Base-by-base conservation (phyloP, 1,140 invertebrate species). In the Bathynomus jamesi region DNA sequence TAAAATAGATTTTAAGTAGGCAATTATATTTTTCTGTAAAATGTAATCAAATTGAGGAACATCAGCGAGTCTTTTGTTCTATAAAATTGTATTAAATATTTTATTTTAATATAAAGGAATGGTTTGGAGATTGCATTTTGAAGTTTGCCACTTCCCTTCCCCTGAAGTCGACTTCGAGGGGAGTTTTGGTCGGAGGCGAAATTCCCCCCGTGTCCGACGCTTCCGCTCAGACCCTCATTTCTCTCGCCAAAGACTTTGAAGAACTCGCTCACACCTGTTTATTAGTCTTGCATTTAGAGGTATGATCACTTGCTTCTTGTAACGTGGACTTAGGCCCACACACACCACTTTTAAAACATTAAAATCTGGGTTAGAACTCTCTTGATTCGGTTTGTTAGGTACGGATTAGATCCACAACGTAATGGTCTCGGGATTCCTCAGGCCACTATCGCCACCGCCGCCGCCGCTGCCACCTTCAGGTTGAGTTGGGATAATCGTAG, bases 211-310 rank as follows among this genome's bases (percentile, higher is more conserved):
- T 76, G 10, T 73, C 75, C 1, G 69, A 73, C 67, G 81, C 81
- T 65, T 84, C 85, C 63, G 77, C 86, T 27, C 82, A 82, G 74
- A 85, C 86, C 32, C 80, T 89, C 30, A 83, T 84, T 1, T 85
- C 87, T 69, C 84, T 94, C 17, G 90, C 91, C 0, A 83, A 88
- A 70, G 90, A 92, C 71, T 95, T 96, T 79, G 89, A 94, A 79
- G 91, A 95, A 76, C 85, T 97, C 61, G 89, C 93, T 0, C 91
- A 97, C 79, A 95, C 91, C 32, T 96, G 94, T 81, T 85, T 98
- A 40, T 81, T 98, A 21, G 87, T 97, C 29, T 81, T 98, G 28
- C 95, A 98, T 85, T 84, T 98, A 76, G 95, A 98, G 85, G 91
- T 90, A 79, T 79, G 70, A 80, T 67, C 32, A 66, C 75, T n/a